Evolutionary conservation across 2,113 vertebrate genomes (phyloP).

Genomic region (Epinephelus cyanopodus): DNA sequence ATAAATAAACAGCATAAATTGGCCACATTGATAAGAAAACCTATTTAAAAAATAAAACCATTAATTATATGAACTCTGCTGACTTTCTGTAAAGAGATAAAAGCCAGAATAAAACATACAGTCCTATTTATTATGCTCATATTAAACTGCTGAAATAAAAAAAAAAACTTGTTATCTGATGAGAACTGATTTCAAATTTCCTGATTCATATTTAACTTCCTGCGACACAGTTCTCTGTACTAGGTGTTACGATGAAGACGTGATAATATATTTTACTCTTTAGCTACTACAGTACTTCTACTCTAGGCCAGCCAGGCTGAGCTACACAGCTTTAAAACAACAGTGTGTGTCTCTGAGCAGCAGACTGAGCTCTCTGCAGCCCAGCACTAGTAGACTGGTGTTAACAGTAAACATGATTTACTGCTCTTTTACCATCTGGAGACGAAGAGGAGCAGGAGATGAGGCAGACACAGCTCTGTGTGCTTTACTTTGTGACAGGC

Average conservation of each 20-base stretch:
- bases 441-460: background rate
- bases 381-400: background rate
- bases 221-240: background rate
- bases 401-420: background rate
- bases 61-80: background rate
- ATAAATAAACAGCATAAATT: background rate
- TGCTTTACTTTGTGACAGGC: background rate
- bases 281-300: too few relatives aligned
- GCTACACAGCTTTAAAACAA: background rate
- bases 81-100: background rate
- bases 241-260: background rate
- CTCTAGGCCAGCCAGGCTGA: background rate
- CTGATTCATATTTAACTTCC: background rate
- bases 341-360: too few relatives aligned
- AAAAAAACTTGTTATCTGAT: background rate
- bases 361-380: background rate
- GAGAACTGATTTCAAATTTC: background rate
- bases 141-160: background rate
- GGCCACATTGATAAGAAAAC: background rate
- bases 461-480: background rate
- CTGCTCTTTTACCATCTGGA: background rate
- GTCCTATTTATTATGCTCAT: background rate
- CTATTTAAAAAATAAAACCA: background rate
- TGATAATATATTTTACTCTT: background rate
- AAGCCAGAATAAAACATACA: background rate